Evolutionary conservation across 2,113 vertebrate species (phyloP).

Genomic region (Bettongia penicillata): DNA sequence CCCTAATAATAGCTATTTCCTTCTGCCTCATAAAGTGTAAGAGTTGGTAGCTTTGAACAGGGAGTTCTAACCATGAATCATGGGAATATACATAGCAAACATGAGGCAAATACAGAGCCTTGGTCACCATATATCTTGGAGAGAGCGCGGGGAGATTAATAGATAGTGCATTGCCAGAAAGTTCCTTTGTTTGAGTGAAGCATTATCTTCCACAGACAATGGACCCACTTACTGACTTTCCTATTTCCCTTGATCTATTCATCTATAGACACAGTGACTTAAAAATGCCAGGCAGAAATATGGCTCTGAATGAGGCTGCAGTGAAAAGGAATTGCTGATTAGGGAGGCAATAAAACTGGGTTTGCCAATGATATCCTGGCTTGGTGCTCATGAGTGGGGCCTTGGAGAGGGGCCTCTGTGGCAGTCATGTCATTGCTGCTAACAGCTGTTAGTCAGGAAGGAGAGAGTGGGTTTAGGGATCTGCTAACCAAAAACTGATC

Average conservation of each 20-base stretch:
- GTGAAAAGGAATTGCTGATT: constrained; percentile 47
- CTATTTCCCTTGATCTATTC: not conserved
- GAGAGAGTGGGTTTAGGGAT: not conserved
- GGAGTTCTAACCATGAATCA: not conserved
- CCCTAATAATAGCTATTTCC: not conserved
- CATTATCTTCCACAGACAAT: constrained; percentile 7
- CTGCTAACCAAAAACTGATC: not conserved
- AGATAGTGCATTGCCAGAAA: not conserved
- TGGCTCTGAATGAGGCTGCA: constrained; percentile 27
- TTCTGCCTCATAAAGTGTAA: constrained; percentile 12
- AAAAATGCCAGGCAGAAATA: constrained; percentile 57
- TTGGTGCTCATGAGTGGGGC: not conserved
- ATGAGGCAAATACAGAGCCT: constrained; percentile 14
- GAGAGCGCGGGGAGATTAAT: not conserved
- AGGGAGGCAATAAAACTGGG: constrained; percentile 5
- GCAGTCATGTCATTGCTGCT: constrained; percentile 65
- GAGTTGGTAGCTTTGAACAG: not conserved
- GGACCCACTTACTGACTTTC: constrained; percentile 36
- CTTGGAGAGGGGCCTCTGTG: not conserved
- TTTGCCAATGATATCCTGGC: constrained; percentile 8
- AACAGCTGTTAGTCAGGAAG: constrained; percentile 25
- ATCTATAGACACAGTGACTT: constrained; percentile 27
- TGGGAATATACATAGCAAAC: constrained; percentile 42
- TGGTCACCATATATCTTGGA: not conserved
- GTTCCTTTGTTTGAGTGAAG: constrained; percentile 8